Evolutionary conservation across 2,113 vertebrate species (phyloP), one percentile per base, ranked within the genome.

Genomic region (Cryptotis parvus): DNA sequence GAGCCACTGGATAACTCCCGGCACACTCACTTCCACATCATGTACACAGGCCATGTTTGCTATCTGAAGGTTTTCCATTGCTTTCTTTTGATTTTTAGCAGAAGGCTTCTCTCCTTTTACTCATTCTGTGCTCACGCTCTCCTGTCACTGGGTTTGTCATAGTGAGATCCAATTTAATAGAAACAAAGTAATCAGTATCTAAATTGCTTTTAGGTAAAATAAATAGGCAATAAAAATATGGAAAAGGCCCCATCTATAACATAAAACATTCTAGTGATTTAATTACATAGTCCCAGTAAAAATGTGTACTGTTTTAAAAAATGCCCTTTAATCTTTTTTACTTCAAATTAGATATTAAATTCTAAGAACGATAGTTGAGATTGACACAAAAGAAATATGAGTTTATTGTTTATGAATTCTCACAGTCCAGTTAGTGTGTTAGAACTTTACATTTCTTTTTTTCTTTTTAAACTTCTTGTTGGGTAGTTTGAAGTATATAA

Each of bases 171-270:
- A 35, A 79, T 39, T 65, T 63, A 79, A 74, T 78, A 83, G 22
- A 69, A 83, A 39, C 70, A 72, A 22, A 11, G 20, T 74, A 72
- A 45, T 93, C 39, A 74, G 16, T 35, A 73, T 1, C 18, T 81
- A 84, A 82, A 43, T 68, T 82, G 52, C 52, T 88, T 90, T 90
- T 83, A 87, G 31, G 5, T 66, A 84, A 87, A 87, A 12, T 73
- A 72, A 5, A 31, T 52, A 65, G 3, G 0, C 73, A 76, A 35
- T 82, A 68, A 80, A 76, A 84, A 65, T 68, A 9, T 61, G 27
- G 11, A 66, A 55, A 86, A 15, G 20, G 66, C 45, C 87, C 43
- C 9, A 82, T 29, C 26, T 33, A 41, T 55, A 73, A 68, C 52
- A 61, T 14, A 66, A 89, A 78, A 86, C 2, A 0, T 49, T 68